Percentiles rank a stretch among this genome's conserved stretches.
Evolutionary conservation across 1,140 invertebrate genomes (phyloP).

Genomic region (Mya arenaria): DNA sequence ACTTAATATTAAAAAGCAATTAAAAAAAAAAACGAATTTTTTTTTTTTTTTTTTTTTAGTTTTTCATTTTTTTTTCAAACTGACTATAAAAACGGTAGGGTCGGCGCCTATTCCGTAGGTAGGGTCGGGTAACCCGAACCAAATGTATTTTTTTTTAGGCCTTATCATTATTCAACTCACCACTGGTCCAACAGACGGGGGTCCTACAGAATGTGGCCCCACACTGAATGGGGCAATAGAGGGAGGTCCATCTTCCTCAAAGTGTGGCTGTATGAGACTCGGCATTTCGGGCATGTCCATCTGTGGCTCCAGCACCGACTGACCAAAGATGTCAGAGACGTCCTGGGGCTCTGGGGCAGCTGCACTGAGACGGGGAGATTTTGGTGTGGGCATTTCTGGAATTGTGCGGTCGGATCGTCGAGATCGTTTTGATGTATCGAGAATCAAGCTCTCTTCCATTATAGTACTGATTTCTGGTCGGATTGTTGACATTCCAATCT

Average conservation of each 20-base stretch:
- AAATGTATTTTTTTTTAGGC: too few species aligned
- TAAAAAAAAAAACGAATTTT: too few species aligned
- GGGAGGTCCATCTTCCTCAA: slow-evolving; percentile 65
- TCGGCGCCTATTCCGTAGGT: too few species aligned
- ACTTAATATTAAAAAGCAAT: too few species aligned
- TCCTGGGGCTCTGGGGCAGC: slow-evolving; percentile 8
- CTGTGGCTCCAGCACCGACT: slow-evolving; percentile 52
- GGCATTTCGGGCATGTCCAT: slow-evolving; percentile 57
- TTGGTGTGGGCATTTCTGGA: slow-evolving; percentile 16
- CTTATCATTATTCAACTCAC: too few species aligned
- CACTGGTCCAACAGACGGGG: slow-evolving; percentile 66
- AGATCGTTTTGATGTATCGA: slow-evolving; percentile 42
- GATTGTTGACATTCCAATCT: slow-evolving; percentile 41
- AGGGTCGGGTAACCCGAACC: too few species aligned
- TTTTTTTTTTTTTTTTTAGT: too few species aligned
- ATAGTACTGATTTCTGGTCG: slow-evolving; percentile 69
- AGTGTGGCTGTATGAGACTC: slow-evolving; percentile 39
- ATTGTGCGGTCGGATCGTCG: slow-evolving; percentile 8
- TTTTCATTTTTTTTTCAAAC: too few species aligned
- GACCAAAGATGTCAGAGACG: slow-evolving; percentile 46
- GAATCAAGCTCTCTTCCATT: slow-evolving; percentile 62
- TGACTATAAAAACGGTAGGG: too few species aligned
- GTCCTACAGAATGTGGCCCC: slow-evolving; percentile 67
- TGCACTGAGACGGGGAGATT: slow-evolving; percentile 17
- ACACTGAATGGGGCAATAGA: slow-evolving; percentile 74